Conservation (phyloP, 2,113 vertebrate species). For the Gasterosteus aculeatus region DNA sequence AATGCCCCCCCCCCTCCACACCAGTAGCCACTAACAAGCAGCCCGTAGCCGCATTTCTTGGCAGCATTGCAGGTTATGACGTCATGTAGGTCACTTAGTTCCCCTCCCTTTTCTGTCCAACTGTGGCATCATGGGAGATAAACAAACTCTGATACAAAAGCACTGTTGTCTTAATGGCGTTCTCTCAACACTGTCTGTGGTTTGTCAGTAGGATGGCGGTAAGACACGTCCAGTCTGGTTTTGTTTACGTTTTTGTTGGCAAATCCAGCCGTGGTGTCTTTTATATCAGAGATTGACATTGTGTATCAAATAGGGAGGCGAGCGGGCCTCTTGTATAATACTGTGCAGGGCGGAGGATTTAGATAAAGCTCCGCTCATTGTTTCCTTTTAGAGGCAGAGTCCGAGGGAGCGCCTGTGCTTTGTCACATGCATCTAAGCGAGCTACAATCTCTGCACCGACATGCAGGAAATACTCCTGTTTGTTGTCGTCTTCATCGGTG, state of each 20-base stretch:
- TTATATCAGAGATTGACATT: slow-evolving; percentile 7
- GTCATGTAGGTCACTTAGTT: slow-evolving; percentile 54
- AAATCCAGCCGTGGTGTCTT: slow-evolving; percentile 20
- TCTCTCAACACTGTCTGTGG: slow-evolving; percentile 6
- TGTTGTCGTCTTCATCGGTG: slow-evolving; percentile 21
- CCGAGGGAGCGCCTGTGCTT: slow-evolving; percentile 30
- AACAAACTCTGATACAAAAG: slow-evolving; percentile 9
- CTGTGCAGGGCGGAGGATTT: slow-evolving; percentile 49
- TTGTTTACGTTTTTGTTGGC: slow-evolving; percentile 9
- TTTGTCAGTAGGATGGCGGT: not conserved
- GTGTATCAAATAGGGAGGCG: slow-evolving; percentile 29
- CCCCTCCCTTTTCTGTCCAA: slow-evolving; percentile 29
- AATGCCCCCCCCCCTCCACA: not conserved
- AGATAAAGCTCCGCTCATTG: slow-evolving; percentile 44
- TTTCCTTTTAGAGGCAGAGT: slow-evolving; percentile 43
- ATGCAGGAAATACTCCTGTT: slow-evolving; percentile 21
- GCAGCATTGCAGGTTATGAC: slow-evolving; percentile 28
- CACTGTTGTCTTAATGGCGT: slow-evolving; percentile 1
- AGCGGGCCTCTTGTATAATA: slow-evolving; percentile 35
- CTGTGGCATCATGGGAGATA: slow-evolving; percentile 10
- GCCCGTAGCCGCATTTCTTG: slow-evolving; percentile 43
- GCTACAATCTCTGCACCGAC: slow-evolving; percentile 39
- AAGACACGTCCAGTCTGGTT: not conserved
- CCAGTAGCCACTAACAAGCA: slow-evolving; percentile 15
- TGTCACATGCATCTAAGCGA: slow-evolving; percentile 31